Conservation (phyloP, 1,140 invertebrate genomes). For the Yoshiicerus persimilis region DNA sequence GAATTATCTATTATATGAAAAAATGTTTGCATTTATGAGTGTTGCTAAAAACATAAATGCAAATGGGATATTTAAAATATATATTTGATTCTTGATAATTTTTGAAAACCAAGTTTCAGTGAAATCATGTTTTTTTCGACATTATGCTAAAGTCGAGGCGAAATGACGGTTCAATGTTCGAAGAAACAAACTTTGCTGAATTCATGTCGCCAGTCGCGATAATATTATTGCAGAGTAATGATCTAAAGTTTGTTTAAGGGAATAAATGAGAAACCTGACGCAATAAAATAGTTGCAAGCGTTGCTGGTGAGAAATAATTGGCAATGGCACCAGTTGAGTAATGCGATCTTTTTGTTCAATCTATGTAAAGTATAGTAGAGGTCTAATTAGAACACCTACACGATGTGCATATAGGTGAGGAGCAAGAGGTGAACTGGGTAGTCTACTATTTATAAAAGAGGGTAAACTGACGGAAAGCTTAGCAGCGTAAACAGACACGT, state of each 20-base stretch:
- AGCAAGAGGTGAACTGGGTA: background rate
- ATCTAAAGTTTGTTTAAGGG: background rate
- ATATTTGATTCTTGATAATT: too few species aligned
- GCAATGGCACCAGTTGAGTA: background rate
- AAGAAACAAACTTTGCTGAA: too few species aligned
- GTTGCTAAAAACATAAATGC: too few species aligned
- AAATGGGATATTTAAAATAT: too few species aligned
- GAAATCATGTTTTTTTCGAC: too few species aligned
- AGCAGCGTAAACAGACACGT: background rate
- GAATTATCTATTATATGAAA: too few species aligned
- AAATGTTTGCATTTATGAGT: too few species aligned
- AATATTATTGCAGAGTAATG: background rate
- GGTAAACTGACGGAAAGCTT: background rate
- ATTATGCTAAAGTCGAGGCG: too few species aligned
- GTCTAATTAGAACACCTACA: background rate
- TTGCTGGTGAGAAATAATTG: background rate
- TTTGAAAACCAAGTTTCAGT: too few species aligned
- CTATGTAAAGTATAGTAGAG: background rate
- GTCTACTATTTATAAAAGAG: background rate
- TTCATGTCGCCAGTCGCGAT: too few species aligned
- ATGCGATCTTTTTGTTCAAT: background rate
- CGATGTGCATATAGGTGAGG: background rate
- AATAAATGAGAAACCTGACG: too few species aligned
- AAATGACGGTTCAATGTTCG: too few species aligned
- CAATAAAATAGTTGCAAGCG: background rate